Conservation (phyloP, 2,888 invertebrate species). For the Frankliniella intonsa region DNA sequence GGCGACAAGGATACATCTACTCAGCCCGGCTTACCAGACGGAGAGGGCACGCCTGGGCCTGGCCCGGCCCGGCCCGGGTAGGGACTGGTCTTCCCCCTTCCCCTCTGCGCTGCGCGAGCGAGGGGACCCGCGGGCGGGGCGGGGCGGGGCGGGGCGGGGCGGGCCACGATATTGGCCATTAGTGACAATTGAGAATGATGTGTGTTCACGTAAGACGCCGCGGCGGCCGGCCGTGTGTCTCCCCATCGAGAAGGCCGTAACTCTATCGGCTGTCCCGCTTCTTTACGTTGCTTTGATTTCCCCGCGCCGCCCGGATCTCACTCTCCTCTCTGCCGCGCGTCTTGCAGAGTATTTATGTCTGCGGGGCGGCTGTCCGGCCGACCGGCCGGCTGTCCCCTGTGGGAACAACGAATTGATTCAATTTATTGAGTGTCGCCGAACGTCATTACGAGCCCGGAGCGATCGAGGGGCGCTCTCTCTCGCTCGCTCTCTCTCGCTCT, state of each 20-base stretch:
- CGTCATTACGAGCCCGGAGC: background rate
- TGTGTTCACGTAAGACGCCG: constrained; percentile 19
- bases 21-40: background rate
- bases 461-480: background rate
- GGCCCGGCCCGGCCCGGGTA: no score
- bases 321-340: background rate
- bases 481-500: background rate
- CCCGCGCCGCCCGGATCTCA: background rate
- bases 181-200: constrained; percentile 25
- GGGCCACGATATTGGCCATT: constrained; percentile 20
- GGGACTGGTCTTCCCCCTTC: no score
- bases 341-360: background rate
- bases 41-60: background rate
- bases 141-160: background rate
- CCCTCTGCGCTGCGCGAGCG: background rate
- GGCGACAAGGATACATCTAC: background rate
- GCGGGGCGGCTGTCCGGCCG: background rate
- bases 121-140: background rate
- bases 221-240: background rate
- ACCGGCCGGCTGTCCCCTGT: background rate
- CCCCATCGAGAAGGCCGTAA: no score
- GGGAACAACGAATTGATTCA: constrained; percentile 24
- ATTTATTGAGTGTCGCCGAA: constrained; percentile 12
- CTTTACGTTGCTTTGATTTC: no score
- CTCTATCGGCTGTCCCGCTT: no score